Evolutionary conservation across 2,888 invertebrate genomes (phyloP), one percentile per base, ranked within the genome.

Genomic region (Scaptomyza tumidula): DNA sequence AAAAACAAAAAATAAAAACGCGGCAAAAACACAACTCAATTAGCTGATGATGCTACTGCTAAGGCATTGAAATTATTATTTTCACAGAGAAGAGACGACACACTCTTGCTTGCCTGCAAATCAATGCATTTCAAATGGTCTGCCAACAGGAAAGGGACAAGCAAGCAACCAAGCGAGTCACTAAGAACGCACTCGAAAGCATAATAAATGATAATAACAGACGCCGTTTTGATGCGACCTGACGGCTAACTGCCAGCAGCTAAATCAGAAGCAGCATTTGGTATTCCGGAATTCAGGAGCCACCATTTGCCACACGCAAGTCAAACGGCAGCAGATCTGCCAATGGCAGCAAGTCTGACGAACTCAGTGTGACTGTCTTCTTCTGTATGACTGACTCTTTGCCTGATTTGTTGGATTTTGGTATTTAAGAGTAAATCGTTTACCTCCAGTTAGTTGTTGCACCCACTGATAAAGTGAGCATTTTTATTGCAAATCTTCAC

Each of bases 201-300:
- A 89, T 89, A 88, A 90, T 88, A 88, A 88, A 90, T 86, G 88
- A 90, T 88, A 88, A 88, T 88, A 83, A 86, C 84, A 89, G 71
- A 80, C 81, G 85, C 65, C 89, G 87, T 78, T 84, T 75, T 80
- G 89, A 85, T 85, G 79, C 54, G 65, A 59, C 58, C 75, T 81
- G 88, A 81, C 86, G 87, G 87, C 55, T 65, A 70, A 52, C 64
- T 66, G 83, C 72, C 77, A 74, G 53, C 78, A 63, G 62, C 61
- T 55, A 44, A 49, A 46, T 45, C 50, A 61, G 53, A 49, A 43
- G 55, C 65, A 59, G 43, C 53, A 41, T 64, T 43, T 72, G 33
- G 16, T 31, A 24, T 60, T 44, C 37, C 43, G 44, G 78, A 74
- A 68, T 83, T 86, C 89, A 79, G 83, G 85, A 84, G 89, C 79